Conservation (phyloP, 2,113 vertebrate genomes). For the Hyaena hyaena region DNA sequence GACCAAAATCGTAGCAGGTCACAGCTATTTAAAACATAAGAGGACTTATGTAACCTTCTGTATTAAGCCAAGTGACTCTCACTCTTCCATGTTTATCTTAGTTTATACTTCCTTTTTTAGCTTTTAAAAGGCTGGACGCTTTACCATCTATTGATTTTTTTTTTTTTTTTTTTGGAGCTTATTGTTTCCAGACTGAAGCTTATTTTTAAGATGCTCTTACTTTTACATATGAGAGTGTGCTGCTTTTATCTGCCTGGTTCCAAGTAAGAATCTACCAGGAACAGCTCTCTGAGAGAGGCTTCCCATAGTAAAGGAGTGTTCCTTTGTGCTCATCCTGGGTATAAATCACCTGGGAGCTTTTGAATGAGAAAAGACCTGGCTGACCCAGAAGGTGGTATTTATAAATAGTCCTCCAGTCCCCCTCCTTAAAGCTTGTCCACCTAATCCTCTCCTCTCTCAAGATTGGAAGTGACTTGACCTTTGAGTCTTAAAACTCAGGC, state of each 20-base stretch:
- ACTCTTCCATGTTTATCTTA: neutral
- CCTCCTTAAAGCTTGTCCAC: constrained; percentile 73
- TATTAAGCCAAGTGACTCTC: neutral
- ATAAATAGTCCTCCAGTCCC: constrained; percentile 83
- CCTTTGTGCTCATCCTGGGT: neutral
- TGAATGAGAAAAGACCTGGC: constrained; percentile 81
- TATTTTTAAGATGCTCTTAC: constrained; percentile 5
- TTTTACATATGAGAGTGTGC: neutral
- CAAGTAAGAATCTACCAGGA: neutral
- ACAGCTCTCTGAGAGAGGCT: neutral
- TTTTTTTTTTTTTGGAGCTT: neutral
- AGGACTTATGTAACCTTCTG: neutral
- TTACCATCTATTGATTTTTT: neutral
- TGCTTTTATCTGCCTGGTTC: neutral
- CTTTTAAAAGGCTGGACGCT: neutral
- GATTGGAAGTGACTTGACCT: constrained; percentile 82
- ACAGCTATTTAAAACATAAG: neutral
- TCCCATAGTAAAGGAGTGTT: neutral
- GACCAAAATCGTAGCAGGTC: neutral
- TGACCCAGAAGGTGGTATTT: constrained; percentile 82
- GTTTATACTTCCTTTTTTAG: constrained; percentile 10
- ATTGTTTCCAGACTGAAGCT: neutral
- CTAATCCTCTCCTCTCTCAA: constrained; percentile 83
- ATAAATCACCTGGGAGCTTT: constrained; percentile 80
- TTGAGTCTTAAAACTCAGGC: constrained; percentile 75